Evolutionary conservation across 2,113 vertebrate species (phyloP), one percentile per base, ranked within the genome.

Genomic region (Cairina moschata): DNA sequence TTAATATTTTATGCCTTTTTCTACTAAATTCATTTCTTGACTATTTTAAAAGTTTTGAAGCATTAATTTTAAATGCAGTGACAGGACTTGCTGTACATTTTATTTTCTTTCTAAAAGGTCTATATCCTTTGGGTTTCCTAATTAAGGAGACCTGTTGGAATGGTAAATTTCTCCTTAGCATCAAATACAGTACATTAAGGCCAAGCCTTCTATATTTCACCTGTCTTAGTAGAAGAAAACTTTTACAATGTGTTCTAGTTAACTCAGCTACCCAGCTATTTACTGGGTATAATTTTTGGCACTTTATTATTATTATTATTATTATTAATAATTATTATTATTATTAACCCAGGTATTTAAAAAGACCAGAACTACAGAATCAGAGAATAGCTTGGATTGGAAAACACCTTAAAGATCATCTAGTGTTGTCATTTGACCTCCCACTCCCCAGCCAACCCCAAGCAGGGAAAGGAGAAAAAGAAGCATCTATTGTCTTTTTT

Each of bases 101-200:
- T 78, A 20, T 75, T 78, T 74, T 50, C 31, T 86, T 89, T 78
- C 36, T 48, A 52, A 75, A 84, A 79, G 11, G 15, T 31, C n/a
- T 8, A 50, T 91, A 67, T 84, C 36, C 46, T 78, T 84, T 36
- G 15, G 22, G 18, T 75, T 74, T 87, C 14, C 60, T 74, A 75
- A 91, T 84, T 67, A 95, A 91, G 69, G 63, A 72, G 75, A 82
- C 16, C 25, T 93, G 17, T 88, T 56, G 8, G 60, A 82, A 90
- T 72, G 20, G 32, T 63, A 60, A 71, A 78, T 84, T 59, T 85
- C 62, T 55, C 36, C 48, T 68, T 84, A 81, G 40, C 16, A 68
- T 25, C 66, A 72, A 82, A 82, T 26, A 67, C 13, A 87, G 36
- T 69, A 82, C 26, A 44, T 75, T 63, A 81, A 93, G 68, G 50